Evolutionary conservation across 2,113 vertebrate species (phyloP), one percentile per base, ranked within the genome.

Genomic region (Proteles cristata): DNA sequence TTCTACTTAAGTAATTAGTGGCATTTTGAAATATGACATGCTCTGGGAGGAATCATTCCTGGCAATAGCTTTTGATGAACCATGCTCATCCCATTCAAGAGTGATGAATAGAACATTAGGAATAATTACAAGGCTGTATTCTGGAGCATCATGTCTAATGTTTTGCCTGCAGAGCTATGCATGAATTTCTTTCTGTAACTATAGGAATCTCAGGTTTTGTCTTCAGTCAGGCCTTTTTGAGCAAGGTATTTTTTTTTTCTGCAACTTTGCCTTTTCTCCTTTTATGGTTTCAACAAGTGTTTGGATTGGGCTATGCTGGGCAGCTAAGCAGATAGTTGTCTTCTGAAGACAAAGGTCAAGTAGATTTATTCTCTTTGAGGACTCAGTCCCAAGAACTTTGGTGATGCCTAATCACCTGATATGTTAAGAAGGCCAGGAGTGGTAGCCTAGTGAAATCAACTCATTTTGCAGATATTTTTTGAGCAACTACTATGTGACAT

Each of bases 51-150:
- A 89, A 80, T 82, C 16, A 31, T 80, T 45, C 48, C 90, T 94
- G 87, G 69, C 85, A 88, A 68, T 68, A 4, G 73, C 69, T 95
- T 83, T 39, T 71, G 65, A 81, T 33, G 86, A 95, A 11, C 94
- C 8, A 0, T 17, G 14, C 21, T 94, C 61, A 63, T 79, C 55
- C 85, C 83, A 76, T 93, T 90, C 73, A 55, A 79, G 74, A 39
- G 23, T 90, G 77, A 91, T 90, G 79, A 96, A 79, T 66, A 66
- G 85, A 77, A 80, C 79, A 93, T 94, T 69, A 53, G 66, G 69
- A 79, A 73, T 94, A 91, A 90, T 93, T 92, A 45, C 31, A 43
- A 48, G 53, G 43, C 63, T 92, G 58, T 76, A 17, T 69, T 90
- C 53, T 23, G 16, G 68, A 88, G 31, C 25, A 45, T 0, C n/a